These are phyloP conservation scores for Alouatta palliata DNA, from an alignment of 2,113 vertebrate genomes.

Conservation along the genomic window DNA sequence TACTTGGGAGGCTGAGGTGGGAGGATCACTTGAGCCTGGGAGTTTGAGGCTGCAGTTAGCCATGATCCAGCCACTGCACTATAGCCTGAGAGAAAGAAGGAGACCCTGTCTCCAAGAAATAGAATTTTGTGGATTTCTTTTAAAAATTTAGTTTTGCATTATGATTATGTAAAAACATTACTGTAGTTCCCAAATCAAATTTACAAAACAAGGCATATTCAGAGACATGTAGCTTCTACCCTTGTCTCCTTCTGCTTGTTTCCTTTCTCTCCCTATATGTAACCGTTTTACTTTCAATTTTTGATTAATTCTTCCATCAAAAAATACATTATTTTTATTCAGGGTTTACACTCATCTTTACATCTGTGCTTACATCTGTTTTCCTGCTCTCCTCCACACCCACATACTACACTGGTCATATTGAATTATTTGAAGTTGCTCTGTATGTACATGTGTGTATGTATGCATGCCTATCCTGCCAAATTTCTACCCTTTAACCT, in stretches of 20 bases:
- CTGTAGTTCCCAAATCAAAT: conserved; percentile 10
- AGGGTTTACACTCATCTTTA: background rate
- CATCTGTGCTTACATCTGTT: background rate
- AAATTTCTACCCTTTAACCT: background rate
- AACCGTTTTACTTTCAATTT: background rate
- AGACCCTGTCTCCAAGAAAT: no score
- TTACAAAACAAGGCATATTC: background rate
- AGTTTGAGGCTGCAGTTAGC: no score
- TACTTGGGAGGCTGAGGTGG: no score
- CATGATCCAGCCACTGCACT: no score
- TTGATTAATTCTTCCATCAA: background rate
- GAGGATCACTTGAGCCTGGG: no score
- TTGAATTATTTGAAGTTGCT: background rate
- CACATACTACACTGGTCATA: background rate
- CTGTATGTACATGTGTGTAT: background rate
- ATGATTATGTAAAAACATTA: background rate
- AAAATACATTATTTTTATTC: background rate
- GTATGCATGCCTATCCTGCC: background rate
- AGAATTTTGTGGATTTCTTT: background rate
- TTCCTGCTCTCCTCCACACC: background rate
- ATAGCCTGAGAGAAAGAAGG: no score
- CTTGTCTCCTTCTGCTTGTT: background rate
- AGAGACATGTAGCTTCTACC: background rate
- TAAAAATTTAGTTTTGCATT: conserved; percentile 21
- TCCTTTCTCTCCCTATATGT: background rate